phyloP scores from a whole-genome alignment of 2,888 invertebrate species.

The Pogonocherus hispidulus region DNA sequence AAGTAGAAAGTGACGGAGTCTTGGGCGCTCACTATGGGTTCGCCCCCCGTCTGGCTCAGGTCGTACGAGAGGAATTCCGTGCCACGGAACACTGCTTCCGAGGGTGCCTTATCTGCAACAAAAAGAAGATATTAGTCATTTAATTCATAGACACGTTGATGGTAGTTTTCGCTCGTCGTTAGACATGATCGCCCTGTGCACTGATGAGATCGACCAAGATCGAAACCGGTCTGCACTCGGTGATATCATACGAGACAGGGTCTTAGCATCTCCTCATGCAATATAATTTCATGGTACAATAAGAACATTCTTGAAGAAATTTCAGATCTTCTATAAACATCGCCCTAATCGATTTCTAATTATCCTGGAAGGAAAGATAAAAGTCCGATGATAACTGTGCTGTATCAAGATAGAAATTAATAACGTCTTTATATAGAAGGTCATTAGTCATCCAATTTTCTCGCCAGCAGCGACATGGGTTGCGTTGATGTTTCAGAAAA shows the following conservation, averaged over 20 bases:
- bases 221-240: too few species aligned
- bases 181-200: too few species aligned
- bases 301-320: too few species aligned
- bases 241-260: too few species aligned
- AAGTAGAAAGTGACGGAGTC: constrained; percentile 93
- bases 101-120: constrained; percentile 87
- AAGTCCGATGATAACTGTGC: not conserved
- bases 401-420: constrained; percentile 12
- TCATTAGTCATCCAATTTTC: constrained; percentile 9
- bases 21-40: constrained; percentile 90
- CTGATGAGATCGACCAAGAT: too few species aligned
- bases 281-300: too few species aligned
- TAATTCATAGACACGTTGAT: too few species aligned
- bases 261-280: too few species aligned
- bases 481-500: not conserved
- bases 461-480: not conserved
- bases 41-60: constrained; percentile 86
- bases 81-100: constrained; percentile 94
- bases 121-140: too few species aligned
- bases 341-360: not conserved
- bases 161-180: too few species aligned
- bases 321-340: too few species aligned
- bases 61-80: constrained; percentile 94
- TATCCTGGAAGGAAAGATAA: not conserved
- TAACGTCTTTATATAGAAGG: constrained; percentile 7